Evolutionary conservation across 2,113 vertebrate genomes (phyloP).

Genomic region (Marcusenius ussheri): DNA sequence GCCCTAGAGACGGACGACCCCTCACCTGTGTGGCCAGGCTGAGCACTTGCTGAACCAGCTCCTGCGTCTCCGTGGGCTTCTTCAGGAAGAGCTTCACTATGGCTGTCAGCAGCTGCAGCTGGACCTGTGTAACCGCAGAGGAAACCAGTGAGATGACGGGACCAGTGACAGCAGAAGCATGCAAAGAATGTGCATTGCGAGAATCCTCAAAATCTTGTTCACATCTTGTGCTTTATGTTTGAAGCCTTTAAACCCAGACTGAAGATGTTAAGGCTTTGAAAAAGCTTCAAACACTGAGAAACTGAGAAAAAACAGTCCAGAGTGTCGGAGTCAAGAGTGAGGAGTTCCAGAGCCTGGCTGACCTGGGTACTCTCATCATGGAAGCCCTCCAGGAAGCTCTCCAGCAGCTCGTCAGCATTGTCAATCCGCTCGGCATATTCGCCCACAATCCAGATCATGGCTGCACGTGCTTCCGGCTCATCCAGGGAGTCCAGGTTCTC

Average conservation of each 20-base stretch:
- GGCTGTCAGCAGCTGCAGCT: conserved; percentile 88
- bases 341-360: conserved; percentile 5
- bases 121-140: conserved; percentile 63
- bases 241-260: neutral
- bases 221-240: neutral
- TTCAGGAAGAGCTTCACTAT: conserved; percentile 97
- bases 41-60: conserved; percentile 93
- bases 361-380: conserved; percentile 98
- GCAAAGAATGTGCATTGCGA: neutral
- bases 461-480: conserved; percentile 86
- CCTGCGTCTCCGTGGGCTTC: conserved; percentile 95
- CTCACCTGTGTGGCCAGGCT: conserved; percentile 94
- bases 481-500: conserved; percentile 95
- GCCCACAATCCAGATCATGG: conserved; percentile 98
- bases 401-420: conserved; percentile 87
- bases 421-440: conserved; percentile 91
- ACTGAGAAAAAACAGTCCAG: neutral
- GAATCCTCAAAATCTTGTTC: neutral
- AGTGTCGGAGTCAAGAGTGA: neutral
- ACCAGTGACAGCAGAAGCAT: neutral
- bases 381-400: conserved; percentile 95
- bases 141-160: neutral
- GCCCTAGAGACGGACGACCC: neutral
- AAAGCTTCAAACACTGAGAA: neutral
- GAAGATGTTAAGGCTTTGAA: neutral